Evolutionary conservation across 2,888 invertebrate genomes (phyloP).

Genomic region (Herminia tarsipennalis): DNA sequence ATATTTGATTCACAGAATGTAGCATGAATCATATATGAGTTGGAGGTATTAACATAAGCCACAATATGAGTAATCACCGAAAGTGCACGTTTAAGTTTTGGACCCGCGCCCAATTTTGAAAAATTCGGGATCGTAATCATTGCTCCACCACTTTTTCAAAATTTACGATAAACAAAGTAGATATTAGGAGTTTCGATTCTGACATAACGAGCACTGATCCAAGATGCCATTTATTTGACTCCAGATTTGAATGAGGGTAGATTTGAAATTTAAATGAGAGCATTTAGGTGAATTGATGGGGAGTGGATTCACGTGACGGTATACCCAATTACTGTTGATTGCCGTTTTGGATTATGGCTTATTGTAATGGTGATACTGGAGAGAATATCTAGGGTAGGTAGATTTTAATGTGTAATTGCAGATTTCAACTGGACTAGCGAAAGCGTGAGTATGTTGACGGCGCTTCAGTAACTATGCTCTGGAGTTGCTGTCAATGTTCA

Average conservation of each 20-base stretch:
- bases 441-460: too few species aligned
- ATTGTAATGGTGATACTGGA: conserved; percentile 11
- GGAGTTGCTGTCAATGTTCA: too few species aligned
- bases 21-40: too few species aligned
- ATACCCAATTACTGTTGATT: conserved; percentile 33
- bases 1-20: too few species aligned
- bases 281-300: conserved; percentile 39
- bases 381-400: background rate
- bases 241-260: conserved; percentile 57
- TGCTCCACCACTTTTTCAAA: too few species aligned
- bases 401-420: background rate
- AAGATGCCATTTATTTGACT: conserved; percentile 48
- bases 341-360: conserved; percentile 29
- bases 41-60: too few species aligned
- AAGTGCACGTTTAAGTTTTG: too few species aligned
- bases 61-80: too few species aligned
- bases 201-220: conserved; percentile 28
- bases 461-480: too few species aligned
- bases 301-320: conserved; percentile 28
- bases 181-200: conserved; percentile 13
- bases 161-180: conserved; percentile 14
- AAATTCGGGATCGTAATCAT: too few species aligned
- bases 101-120: too few species aligned
- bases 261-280: conserved; percentile 60
- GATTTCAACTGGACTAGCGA: background rate